Conservation (phyloP, 2,888 invertebrate genomes). For the Plagodis dolabraria region DNA sequence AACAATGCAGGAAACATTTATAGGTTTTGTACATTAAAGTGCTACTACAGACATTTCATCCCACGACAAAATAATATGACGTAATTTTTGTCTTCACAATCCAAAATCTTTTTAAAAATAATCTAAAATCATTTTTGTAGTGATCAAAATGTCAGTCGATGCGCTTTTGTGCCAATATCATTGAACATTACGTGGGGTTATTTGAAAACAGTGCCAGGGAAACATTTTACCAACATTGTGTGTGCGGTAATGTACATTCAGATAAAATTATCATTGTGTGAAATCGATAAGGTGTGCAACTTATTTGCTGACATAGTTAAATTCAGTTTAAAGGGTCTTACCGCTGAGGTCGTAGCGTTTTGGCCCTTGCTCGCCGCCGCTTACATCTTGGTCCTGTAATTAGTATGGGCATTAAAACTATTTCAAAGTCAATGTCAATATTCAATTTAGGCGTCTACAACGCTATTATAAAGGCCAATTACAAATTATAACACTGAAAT, state of each 20-base stretch:
- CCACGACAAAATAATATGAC: too few species aligned
- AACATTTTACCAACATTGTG: constrained; percentile 41
- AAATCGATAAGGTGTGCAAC: constrained; percentile 36
- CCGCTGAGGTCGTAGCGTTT: constrained; percentile 65
- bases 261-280: constrained; percentile 37
- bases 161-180: constrained; percentile 2
- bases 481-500: too few species aligned
- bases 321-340: constrained; percentile 45
- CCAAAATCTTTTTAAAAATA: too few species aligned
- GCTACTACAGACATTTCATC: constrained; percentile 11
- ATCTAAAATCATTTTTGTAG: too few species aligned
- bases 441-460: too few species aligned
- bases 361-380: constrained; percentile 54
- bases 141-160: constrained; percentile 11
- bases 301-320: constrained; percentile 16
- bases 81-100: too few species aligned
- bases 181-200: background rate
- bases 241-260: constrained; percentile 39
- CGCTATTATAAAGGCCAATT: too few species aligned
- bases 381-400: constrained; percentile 66
- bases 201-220: constrained; percentile 39
- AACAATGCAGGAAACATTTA: constrained; percentile 4
- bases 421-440: too few species aligned
- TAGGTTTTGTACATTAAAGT: constrained; percentile 4
- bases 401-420: constrained; percentile 5